phyloP scores from a whole-genome alignment of 2,113 vertebrate genomes.

The Lota lota region DNA sequence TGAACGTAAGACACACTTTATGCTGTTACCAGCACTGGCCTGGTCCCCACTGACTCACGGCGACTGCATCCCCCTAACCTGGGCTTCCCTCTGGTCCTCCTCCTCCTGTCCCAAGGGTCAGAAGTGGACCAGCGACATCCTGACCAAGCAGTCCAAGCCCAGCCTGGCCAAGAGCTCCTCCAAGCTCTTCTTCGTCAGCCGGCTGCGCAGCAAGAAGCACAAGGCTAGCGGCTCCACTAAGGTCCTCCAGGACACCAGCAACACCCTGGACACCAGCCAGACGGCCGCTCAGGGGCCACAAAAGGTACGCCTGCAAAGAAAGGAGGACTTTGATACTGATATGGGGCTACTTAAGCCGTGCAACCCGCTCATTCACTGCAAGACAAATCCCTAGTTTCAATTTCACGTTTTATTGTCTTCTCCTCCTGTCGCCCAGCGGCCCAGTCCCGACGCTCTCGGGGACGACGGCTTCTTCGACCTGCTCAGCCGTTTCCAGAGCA shows the following conservation, averaged over 20 bases:
- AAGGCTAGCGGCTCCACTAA: constrained; percentile 79
- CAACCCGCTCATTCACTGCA: too few species aligned
- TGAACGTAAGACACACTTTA: constrained; percentile 64
- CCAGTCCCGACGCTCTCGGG: constrained; percentile 76
- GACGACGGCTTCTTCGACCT: constrained; percentile 96
- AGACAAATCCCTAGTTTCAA: background rate
- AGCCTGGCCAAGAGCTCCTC: constrained; percentile 83
- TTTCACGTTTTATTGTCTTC: background rate
- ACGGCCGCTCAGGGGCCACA: constrained; percentile 61
- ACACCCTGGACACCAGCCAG: constrained; percentile 78
- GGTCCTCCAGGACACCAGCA: constrained; percentile 90
- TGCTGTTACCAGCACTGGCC: too few species aligned
- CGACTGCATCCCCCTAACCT: background rate
- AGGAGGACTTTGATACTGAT: too few species aligned
- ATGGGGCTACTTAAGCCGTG: background rate
- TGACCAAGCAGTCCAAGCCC: constrained; percentile 87
- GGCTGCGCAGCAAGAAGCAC: constrained; percentile 89
- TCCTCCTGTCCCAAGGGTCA: constrained; percentile 74
- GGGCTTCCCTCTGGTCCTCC: background rate
- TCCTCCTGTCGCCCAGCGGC: constrained; percentile 67
- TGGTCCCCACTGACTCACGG: background rate
- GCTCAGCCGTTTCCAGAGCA: constrained; percentile 94
- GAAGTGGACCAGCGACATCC: constrained; percentile 89
- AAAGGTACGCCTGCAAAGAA: constrained; percentile 70
- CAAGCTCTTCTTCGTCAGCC: constrained; percentile 93